Evolutionary conservation across 2,888 invertebrate genomes (phyloP), one percentile per base, ranked within the genome.

Genomic region (Biston stratarius): DNA sequence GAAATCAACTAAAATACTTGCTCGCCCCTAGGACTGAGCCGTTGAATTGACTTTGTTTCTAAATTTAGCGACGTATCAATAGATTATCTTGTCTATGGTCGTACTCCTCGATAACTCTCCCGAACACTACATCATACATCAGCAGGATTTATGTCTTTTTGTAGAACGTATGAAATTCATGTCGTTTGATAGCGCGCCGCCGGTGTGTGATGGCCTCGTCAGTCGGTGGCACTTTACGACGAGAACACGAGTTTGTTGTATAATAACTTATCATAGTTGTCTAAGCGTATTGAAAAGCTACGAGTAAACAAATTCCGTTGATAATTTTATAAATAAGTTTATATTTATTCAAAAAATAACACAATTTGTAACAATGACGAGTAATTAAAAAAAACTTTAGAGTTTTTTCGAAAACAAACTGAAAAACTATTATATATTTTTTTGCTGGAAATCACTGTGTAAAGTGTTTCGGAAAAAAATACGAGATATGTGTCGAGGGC

Each of bases 111-210:
- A 64, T 68, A 66, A 66, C 49, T 66, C 66, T 64, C 57, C 58
- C 63, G 63, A 63, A 61, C 62, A 58, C 65, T 59, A 48, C 61
- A 56, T 69, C 69, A 62, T 70, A 64, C 59, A 56, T 69, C 65
- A 60, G 52, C 53, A 49, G 53, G 66, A 73, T 71, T 69, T 71
- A 67, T 67, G 61, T 59, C 53, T 66, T 65, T 63, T 67, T 66
- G 67, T 61, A 55, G 42, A 56, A 60, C 47, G 53, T 58, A 56
- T 64, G 66, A 70, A 57, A 63, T 55, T 49, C 40, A 68, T 66
- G 61, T 64, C 58, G 47, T 45, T 45, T 53, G 60, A 56, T 45
- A 56, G 24, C 48, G 48, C 33, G 42, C 33, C 44, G 48, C 44
- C 36, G 63, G 33, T 38, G 52, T 45, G 52, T 56, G 15, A 67